A percentile compares a stretch with the other conserved stretches of the same genome.
These are phyloP conservation scores for Tokudaia muenninki DNA, from an alignment of 2,797 vertebrate genomes.

Conservation along the genomic window DNA sequence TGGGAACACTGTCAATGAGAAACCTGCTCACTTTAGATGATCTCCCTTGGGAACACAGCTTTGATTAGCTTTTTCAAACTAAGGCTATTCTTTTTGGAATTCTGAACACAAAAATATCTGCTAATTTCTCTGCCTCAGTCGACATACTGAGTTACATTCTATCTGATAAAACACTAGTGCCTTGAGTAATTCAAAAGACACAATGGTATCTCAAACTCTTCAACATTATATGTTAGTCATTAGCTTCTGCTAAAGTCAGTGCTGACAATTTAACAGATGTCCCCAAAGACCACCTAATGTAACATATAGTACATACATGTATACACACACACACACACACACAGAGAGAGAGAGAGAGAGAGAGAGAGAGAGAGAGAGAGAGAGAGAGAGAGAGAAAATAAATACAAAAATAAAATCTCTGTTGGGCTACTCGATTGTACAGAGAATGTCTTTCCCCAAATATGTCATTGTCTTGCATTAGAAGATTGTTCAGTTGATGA, in stretches of 20 bases:
- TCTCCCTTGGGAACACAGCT: slow-evolving; percentile 39
- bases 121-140: slow-evolving; percentile 71
- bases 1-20: slow-evolving; percentile 71
- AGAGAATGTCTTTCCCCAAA: slow-evolving; percentile 43
- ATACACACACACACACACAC: not conserved
- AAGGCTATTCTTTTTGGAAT: slow-evolving; percentile 79
- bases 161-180: not conserved
- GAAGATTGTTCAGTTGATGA: not conserved
- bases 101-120: slow-evolving; percentile 65
- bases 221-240: not conserved
- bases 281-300: not conserved
- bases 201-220: not conserved
- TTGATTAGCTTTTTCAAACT: slow-evolving; percentile 61
- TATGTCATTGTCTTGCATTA: not conserved
- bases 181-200: not conserved
- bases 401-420: not conserved
- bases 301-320: not conserved
- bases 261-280: not conserved
- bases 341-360: too few species aligned
- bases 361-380: too few species aligned
- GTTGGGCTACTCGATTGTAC: not conserved
- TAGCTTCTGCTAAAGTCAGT: not conserved
- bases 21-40: slow-evolving; percentile 62
- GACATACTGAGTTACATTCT: too few species aligned
- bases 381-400: not conserved